Percentiles rank a stretch among this genome's conserved stretches.
Evolutionary conservation across 2,113 vertebrate genomes (phyloP).

Genomic region (Fregetta grallaria): DNA sequence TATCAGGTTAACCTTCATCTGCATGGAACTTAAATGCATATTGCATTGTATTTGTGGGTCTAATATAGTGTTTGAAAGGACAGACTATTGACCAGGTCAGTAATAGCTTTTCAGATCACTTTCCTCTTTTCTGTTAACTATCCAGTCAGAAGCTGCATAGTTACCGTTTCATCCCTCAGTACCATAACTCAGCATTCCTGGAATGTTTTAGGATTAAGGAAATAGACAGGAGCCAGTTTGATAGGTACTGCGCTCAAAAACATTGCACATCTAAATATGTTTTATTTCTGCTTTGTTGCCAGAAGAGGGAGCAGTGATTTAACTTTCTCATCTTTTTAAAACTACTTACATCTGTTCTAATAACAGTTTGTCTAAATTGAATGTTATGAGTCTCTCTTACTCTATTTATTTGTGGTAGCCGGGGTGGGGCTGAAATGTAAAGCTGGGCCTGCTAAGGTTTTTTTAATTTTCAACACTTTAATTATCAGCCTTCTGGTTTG

Average conservation of each 20-base stretch:
- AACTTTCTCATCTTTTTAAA: background rate
- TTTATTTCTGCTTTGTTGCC: background rate
- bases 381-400: background rate
- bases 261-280: background rate
- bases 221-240: background rate
- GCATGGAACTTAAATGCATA: background rate
- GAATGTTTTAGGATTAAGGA: background rate
- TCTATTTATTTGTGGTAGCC: background rate
- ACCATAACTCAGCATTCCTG: background rate
- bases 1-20: background rate
- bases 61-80: background rate
- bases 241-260: background rate
- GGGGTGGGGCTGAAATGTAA: background rate
- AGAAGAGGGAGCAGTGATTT: constrained; percentile 33
- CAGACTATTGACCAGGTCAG: background rate
- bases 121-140: background rate
- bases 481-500: background rate
- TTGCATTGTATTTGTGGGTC: background rate
- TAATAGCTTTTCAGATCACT: background rate
- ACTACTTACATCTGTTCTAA: background rate
- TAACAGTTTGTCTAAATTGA: background rate
- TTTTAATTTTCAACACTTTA: background rate
- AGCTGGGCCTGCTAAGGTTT: background rate
- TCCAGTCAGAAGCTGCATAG: background rate
- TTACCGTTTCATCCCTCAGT: background rate